These are phyloP conservation scores for Conus canariensis DNA, from an alignment of 2,888 invertebrate species.

Conservation along the genomic window DNA sequence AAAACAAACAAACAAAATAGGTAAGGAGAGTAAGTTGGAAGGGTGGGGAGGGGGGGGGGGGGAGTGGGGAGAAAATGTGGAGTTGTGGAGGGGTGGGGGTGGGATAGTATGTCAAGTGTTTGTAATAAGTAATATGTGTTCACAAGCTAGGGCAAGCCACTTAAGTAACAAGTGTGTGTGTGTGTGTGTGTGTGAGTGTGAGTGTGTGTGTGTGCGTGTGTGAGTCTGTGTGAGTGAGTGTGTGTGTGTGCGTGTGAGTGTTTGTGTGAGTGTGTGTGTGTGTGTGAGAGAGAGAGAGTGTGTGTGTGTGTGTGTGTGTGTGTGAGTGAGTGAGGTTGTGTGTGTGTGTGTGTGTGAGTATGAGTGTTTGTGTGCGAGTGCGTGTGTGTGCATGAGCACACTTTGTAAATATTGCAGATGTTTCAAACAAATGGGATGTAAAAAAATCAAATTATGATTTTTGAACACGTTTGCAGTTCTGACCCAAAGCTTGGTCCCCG, in stretches of 20 bases:
- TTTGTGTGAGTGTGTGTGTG: not conserved
- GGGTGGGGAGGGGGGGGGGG: no score
- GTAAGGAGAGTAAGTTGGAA: no score
- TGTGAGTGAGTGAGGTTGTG: not conserved
- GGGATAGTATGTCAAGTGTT: no score
- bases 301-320: no score
- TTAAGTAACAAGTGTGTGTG: not conserved
- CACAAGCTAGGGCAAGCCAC: not conserved
- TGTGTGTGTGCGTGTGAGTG: not conserved
- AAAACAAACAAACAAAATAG: no score
- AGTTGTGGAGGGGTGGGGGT: no score
- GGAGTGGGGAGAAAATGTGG: no score
- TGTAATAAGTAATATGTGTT: no score
- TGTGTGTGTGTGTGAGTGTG: not conserved
- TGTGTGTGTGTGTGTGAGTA: not conserved
- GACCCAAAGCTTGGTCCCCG: no score
- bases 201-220: not conserved
- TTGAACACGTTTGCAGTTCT: no score
- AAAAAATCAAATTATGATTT: no score
- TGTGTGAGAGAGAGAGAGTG: not conserved
- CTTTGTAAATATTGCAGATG: not conserved
- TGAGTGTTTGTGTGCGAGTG: not conserved
- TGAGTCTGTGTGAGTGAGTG: not conserved
- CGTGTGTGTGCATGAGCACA: not conserved
- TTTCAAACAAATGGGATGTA: no score